phyloP scores from a whole-genome alignment of 2,797 vertebrate genomes.

The Nyctalus aviator region DNA sequence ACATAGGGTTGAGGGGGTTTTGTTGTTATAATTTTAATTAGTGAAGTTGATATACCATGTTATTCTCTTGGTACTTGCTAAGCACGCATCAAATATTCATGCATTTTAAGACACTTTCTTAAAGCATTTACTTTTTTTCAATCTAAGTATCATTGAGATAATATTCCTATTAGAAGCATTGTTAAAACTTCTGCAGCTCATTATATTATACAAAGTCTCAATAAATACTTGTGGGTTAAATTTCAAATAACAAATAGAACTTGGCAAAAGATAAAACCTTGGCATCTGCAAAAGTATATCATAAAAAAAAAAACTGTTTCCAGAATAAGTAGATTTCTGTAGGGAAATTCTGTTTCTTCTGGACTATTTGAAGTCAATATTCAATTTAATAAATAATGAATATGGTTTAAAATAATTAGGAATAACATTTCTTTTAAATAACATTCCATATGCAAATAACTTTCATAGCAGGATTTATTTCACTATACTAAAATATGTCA shows the following conservation, averaged over 20 bases:
- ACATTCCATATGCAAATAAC: not conserved
- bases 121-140: slow-evolving; percentile 29
- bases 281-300: not conserved
- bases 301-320: not conserved
- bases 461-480: not conserved
- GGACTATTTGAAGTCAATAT: slow-evolving; percentile 42
- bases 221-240: not conserved
- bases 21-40: not conserved
- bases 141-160: not conserved
- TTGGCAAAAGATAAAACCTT: not conserved
- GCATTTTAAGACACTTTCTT: not conserved
- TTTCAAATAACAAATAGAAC: not conserved
- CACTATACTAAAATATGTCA: not conserved
- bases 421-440: slow-evolving; percentile 21
- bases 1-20: not conserved
- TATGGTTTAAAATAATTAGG: slow-evolving; percentile 26
- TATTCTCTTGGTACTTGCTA: not conserved
- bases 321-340: not conserved
- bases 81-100: not conserved
- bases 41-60: not conserved
- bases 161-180: slow-evolving; percentile 15
- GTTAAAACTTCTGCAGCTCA: not conserved
- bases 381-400: slow-evolving; percentile 3
- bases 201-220: not conserved
- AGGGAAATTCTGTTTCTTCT: not conserved